These are phyloP conservation scores for Metopolophium dirhodum DNA, from an alignment of 1,140 invertebrate species.

Conservation along the genomic window DNA sequence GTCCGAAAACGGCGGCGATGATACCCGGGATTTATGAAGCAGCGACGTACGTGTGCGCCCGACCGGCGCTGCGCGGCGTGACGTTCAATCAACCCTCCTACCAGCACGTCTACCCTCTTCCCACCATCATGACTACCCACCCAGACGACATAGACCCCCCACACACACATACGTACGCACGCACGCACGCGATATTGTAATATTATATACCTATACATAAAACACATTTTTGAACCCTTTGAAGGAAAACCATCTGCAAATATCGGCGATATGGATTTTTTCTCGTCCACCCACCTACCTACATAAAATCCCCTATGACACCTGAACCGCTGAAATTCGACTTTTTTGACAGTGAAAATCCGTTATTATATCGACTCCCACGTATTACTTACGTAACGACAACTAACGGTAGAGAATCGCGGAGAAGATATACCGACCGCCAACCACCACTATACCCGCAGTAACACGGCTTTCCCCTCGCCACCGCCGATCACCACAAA, in stretches of 20 bases:
- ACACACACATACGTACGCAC: neutral
- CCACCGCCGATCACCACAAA: neutral
- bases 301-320: neutral
- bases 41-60: neutral
- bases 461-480: neutral
- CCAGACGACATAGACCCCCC: neutral
- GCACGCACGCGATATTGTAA: neutral
- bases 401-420: neutral
- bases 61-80: neutral
- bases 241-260: conserved; percentile 21
- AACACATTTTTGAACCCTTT: neutral
- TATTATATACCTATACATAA: neutral
- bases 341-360: neutral
- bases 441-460: too few species aligned
- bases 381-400: neutral
- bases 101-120: neutral
- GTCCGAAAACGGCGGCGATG: conserved; percentile 15
- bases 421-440: neutral
- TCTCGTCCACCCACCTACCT: neutral
- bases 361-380: neutral
- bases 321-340: neutral
- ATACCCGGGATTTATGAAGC: conserved; percentile 32
- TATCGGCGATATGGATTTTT: neutral
- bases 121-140: neutral
- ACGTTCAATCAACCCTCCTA: neutral